Base-by-base conservation (phyloP, 2,888 invertebrate genomes). In the Melieria picta region DNA sequence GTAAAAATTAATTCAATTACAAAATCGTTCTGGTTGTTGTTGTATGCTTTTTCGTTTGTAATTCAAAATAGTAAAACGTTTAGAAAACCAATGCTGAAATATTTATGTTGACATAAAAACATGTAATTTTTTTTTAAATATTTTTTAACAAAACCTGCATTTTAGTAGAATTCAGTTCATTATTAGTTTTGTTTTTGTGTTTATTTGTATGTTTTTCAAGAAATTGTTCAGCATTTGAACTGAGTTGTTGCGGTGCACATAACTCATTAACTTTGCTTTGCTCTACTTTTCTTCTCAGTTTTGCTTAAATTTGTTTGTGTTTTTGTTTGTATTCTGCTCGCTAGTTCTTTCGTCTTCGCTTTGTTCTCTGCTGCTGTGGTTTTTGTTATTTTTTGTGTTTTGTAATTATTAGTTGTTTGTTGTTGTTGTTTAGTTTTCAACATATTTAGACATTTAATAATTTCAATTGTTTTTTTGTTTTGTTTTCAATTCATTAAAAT, bases 301-400 rank as follows among this genome's bases (percentile, higher is more conserved):
- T 69, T 61, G 52, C 46, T 30, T 66, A 57, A 46, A 43, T 42
- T 11, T 57, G 10, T 57, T 65, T 57, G 2, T 65, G 11, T 56
- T 42, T 56, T 56, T 7, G 16, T 56, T 71, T 71, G 30, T 30
- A 30, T 30, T 30, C 30, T 30, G 30, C 30, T 30, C 30, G 30
- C 30, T 30, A 30, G 69, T 67, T 75, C 72, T 70, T 68, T 75
- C 69, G 73, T 73, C 75, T 73, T 65, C 72, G 69, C 55, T 52
- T 50, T 52, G 52, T 52, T n/a, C 30, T 30, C 30, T 30, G 30
- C 30, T 30, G 30, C 30, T 30, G 3, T 30, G 30, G 30, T 1
- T 30, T 30, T 30, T 30, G 30, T 30, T 30, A 30, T 30, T 30
- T 30, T 30, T 30, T 30, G 30, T 30, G 30, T 30, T 30, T 30